Evolutionary conservation across 2,113 vertebrate species (phyloP).

Genomic region (Takifugu bimaculatus): DNA sequence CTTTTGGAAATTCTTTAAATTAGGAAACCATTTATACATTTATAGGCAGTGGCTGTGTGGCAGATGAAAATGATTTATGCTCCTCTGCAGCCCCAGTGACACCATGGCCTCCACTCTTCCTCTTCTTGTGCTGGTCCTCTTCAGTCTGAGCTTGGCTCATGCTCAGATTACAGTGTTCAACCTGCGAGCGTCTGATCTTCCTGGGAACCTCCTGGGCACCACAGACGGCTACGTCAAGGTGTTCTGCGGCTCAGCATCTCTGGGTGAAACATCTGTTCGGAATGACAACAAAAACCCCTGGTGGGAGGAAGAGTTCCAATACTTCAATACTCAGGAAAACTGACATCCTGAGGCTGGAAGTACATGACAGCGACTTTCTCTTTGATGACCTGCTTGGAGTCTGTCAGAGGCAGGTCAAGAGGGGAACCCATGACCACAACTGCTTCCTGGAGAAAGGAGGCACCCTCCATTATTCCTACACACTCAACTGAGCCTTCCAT

Average conservation of each 20-base stretch:
- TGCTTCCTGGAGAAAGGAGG: background rate
- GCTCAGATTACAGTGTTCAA: background rate
- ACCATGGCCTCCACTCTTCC: background rate
- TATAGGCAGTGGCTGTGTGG: too few species aligned
- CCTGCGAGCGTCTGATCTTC: background rate
- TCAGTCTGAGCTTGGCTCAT: background rate
- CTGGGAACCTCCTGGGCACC: background rate
- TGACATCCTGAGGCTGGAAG: background rate
- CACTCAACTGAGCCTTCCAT: background rate
- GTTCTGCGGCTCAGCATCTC: background rate
- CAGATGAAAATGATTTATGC: background rate
- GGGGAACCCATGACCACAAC: background rate
- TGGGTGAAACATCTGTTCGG: background rate
- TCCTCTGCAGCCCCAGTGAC: background rate
- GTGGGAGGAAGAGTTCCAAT: slow-evolving; percentile 1
- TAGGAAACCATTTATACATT: too few species aligned
- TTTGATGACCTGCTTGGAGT: background rate
- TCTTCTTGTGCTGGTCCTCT: background rate
- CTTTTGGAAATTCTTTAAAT: too few species aligned
- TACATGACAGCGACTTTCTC: background rate
- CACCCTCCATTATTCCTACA: background rate
- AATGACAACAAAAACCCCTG: background rate
- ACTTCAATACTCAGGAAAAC: background rate
- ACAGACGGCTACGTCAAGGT: slow-evolving; percentile 2
- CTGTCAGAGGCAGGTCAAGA: background rate